Percentiles rank a stretch among this genome's conserved stretches.
Conservation (phyloP, 2,797 vertebrate genomes). For the Myoxocephalus aenaeus region DNA sequence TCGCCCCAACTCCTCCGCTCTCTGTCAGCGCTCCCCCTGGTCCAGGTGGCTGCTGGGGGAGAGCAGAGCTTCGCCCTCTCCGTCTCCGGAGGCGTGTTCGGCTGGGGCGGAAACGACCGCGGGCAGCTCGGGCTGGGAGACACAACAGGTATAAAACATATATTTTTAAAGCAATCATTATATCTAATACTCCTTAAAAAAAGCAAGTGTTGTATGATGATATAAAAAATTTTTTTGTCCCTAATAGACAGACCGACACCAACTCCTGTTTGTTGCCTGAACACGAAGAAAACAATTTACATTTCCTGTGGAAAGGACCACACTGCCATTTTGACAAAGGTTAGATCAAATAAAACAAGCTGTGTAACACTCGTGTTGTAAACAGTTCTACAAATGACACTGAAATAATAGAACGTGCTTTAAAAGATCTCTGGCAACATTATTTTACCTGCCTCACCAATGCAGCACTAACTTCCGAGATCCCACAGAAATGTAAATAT, state of each 20-base stretch:
- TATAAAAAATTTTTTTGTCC: not conserved
- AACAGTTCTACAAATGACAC: not conserved
- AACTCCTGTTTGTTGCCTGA: conserved; percentile 67
- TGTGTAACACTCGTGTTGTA: not conserved
- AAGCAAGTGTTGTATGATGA: no score
- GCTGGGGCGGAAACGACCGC: conserved; percentile 87
- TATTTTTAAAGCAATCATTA: not conserved
- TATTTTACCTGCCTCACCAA: not conserved
- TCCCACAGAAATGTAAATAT: not conserved
- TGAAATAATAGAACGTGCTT: not conserved
- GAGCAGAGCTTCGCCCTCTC: conserved; percentile 90
- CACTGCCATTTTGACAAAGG: conserved; percentile 87
- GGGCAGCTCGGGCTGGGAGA: conserved; percentile 91
- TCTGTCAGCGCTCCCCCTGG: conserved; percentile 84
- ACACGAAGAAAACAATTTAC: conserved; percentile 79
- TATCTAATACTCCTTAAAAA: no score
- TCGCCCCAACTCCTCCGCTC: conserved; percentile 80
- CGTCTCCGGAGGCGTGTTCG: conserved; percentile 87
- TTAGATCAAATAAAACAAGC: conserved; percentile 42
- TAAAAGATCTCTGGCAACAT: not conserved
- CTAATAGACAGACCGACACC: conserved; percentile 80
- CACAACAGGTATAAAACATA: conserved; percentile 75
- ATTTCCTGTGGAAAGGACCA: conserved; percentile 88
- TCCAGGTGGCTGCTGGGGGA: conserved; percentile 87
- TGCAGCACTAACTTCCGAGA: not conserved